Conservation (phyloP, 2,888 invertebrate species). For the Oxyscelio sp. region DNA sequence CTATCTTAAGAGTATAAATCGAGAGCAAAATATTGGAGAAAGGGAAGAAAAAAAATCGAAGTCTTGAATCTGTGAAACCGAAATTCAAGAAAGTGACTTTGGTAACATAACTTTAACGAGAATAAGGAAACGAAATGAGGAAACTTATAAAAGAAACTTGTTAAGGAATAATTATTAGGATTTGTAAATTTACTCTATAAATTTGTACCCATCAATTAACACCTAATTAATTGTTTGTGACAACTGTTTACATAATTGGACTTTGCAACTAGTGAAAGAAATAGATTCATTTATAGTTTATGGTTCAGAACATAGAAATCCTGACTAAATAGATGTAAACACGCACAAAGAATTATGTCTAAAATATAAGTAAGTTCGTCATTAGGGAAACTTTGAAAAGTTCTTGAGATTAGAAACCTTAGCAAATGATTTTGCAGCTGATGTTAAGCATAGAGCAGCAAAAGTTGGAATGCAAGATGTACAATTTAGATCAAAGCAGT, state of each 20-base stretch:
- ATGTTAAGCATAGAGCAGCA: constrained; percentile 22
- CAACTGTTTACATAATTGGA: constrained; percentile 27
- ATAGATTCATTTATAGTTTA: neutral
- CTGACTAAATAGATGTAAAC: constrained; percentile 25
- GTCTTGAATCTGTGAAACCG: constrained; percentile 6
- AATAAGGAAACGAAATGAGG: too few relatives aligned
- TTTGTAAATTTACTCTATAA: constrained; percentile 9
- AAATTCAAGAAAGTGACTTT: constrained; percentile 8
- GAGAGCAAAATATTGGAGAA: constrained; percentile 18
- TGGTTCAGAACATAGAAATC: constrained; percentile 14
- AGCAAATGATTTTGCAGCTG: constrained; percentile 29
- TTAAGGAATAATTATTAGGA: constrained; percentile 2
- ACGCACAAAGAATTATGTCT: constrained; percentile 16
- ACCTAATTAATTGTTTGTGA: constrained; percentile 16
- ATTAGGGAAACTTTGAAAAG: constrained; percentile 4
- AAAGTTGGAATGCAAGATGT: constrained; percentile 39
- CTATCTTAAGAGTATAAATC: constrained; percentile 17
- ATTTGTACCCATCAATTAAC: constrained; percentile 21
- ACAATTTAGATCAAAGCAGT: too few relatives aligned
- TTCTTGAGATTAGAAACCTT: neutral
- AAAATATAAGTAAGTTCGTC: constrained; percentile 40
- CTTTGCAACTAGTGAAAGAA: constrained; percentile 29
- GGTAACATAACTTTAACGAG: constrained; percentile 25
- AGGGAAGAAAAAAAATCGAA: constrained; percentile 16
- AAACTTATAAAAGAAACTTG: too few relatives aligned